Conservation (phyloP, 2,888 invertebrate species). For the Julus scandinavius region DNA sequence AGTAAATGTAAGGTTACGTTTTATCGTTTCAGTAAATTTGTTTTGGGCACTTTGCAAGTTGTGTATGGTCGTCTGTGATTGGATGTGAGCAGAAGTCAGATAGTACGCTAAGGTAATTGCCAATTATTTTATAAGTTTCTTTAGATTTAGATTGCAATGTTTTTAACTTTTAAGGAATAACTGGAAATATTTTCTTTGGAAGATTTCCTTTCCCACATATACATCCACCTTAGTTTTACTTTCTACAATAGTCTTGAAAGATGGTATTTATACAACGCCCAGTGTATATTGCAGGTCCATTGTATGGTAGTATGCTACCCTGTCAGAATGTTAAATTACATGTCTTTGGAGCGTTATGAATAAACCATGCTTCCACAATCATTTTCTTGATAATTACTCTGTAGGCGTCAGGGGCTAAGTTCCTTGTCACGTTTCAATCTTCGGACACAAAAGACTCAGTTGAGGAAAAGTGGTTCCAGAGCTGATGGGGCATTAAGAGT, state of each 20-base stretch:
- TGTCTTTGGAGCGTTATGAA: neutral
- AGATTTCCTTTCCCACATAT: too few species aligned
- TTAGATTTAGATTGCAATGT: neutral
- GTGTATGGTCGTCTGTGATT: too few species aligned
- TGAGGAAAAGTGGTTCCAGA: neutral
- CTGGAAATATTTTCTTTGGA: too few species aligned
- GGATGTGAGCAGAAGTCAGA: too few species aligned
- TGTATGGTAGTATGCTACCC: neutral
- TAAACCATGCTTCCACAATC: neutral
- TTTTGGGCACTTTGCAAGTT: too few species aligned
- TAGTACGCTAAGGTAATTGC: too few species aligned
- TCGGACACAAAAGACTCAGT: neutral
- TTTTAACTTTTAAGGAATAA: too few species aligned
- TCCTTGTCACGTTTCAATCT: constrained; percentile 14
- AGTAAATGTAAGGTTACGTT: too few species aligned
- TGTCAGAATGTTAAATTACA: neutral
- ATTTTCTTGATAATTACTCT: constrained; percentile 12
- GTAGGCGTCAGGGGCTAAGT: neutral
- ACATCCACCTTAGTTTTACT: too few species aligned
- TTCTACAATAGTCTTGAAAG: too few species aligned
- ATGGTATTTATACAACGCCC: neutral
- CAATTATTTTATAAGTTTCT: neutral
- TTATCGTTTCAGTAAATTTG: too few species aligned
- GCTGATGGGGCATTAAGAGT: neutral
- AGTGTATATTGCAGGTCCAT: neutral